Conservation (phyloP, 2,113 vertebrate genomes). For the Ciconia stormi region DNA sequence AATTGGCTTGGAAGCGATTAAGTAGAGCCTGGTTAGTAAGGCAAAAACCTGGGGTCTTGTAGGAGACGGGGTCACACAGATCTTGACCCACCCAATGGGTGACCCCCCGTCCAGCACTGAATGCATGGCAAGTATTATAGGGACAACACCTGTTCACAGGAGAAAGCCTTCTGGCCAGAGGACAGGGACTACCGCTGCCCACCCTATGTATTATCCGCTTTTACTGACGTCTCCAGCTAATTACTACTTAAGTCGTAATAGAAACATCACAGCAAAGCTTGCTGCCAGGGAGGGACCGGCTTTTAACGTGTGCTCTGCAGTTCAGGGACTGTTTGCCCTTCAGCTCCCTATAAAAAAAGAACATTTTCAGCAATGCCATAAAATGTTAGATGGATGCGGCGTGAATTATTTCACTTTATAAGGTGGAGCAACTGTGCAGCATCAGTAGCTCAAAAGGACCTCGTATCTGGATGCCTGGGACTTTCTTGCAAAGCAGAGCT, state of each 20-base stretch:
- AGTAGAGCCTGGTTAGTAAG: neutral
- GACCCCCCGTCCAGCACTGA: accelerated
- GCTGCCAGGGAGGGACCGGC: neutral
- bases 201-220: neutral
- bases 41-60: neutral
- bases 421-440: neutral
- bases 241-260: neutral
- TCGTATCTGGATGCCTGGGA: neutral
- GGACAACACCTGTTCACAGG: neutral
- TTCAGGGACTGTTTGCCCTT: conserved; percentile 54
- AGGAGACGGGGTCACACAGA: neutral
- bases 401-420: conserved; percentile 2
- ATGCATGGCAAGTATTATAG: neutral
- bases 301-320: neutral
- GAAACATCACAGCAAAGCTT: conserved; percentile 30
- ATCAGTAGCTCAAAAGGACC: neutral
- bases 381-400: neutral
- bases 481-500: neutral
- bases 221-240: neutral
- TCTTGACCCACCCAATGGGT: neutral
- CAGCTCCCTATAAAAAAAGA: conserved; percentile 22
- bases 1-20: neutral
- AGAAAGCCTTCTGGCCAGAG: neutral
- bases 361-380: neutral
- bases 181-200: neutral